Base-by-base conservation (phyloP, 2,888 invertebrate species). In the Lymantria dispar region DNA sequence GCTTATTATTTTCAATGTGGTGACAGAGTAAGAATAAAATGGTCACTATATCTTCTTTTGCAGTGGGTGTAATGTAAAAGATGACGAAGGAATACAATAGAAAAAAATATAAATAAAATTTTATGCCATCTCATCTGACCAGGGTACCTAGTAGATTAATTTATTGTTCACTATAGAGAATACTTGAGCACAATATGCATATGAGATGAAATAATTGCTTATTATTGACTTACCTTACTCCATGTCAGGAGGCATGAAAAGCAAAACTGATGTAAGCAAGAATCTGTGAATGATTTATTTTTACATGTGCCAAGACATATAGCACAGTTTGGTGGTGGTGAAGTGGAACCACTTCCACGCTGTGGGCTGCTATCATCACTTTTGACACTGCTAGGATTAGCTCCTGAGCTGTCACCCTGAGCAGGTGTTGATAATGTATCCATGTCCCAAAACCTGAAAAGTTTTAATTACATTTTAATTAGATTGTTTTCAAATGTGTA, bases 251-350 rank as follows among this genome's bases (percentile, higher is more conserved):
- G 92, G 77, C 98, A 99, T 61, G 95, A 95, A 78, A 98, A 98
- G 81, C 98, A 99, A 82, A 98, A 99, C 78, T 96, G 95, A 84
- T 99, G 98, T 79, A 96, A 93, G 79, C 98, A 99, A 45, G 96
- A 96, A 79, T 98, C 96, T 0, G 98, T 97, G 79, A 97, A 97
- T 30, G 97, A 98, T 76, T 96, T 97, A 78, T 98, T 97, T 51
- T 94, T 93, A 72, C 97, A 94, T 60, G 94, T 94, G 15, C 97
- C 97, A 52, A 98, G 93, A 74, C 98, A 98, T 76, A 98, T 98
- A 44, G 98, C 96, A 92, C 98, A 98, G 78, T 96, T 96, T 3
- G 96, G 95, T 0, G 96, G 96, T 0, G 97, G 96, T 29, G 96
- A 95, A 9, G 83, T 80, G 0, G 88, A 54, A 0, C 85, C 82